Evolutionary conservation across 1,140 invertebrate species (phyloP).

Genomic region (Globodera ellingtonae): DNA sequence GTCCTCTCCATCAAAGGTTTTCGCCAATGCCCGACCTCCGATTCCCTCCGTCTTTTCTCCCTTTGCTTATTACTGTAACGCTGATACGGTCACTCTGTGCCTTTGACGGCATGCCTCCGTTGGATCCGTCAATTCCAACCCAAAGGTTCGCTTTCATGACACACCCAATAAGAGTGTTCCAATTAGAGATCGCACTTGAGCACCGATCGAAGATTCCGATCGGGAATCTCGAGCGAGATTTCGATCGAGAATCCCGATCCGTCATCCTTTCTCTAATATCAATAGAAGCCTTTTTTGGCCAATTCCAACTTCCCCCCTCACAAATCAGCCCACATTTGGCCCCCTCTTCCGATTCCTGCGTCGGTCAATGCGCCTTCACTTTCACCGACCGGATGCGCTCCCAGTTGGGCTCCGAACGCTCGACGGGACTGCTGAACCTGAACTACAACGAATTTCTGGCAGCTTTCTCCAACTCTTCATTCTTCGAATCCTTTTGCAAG

Average conservation of each 20-base stretch:
- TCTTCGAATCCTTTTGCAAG: slow-evolving; percentile 63
- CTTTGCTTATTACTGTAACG: not conserved
- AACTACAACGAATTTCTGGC: slow-evolving; percentile 64
- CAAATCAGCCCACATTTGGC: slow-evolving; percentile 46
- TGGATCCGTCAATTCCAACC: slow-evolving; percentile 3
- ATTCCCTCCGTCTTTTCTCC: not conserved
- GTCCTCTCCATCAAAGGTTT: not conserved
- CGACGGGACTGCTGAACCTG: slow-evolving; percentile 58
- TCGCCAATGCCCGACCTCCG: not conserved
- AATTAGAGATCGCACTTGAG: too few relatives aligned
- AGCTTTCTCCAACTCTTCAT: slow-evolving; percentile 61
- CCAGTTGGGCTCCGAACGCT: slow-evolving; percentile 49
- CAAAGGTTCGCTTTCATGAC: slow-evolving; percentile 1
- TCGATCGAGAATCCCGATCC: too few relatives aligned
- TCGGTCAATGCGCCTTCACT: slow-evolving; percentile 62
- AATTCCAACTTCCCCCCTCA: not conserved
- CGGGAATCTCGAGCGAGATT: too few relatives aligned
- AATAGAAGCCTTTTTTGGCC: not conserved
- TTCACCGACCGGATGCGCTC: slow-evolving; percentile 58
- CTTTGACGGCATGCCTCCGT: slow-evolving; percentile 1
- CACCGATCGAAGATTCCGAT: too few relatives aligned
- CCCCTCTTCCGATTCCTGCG: slow-evolving; percentile 56
- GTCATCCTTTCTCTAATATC: too few relatives aligned
- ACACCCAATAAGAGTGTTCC: too few relatives aligned
- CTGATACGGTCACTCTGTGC: not conserved